Base-by-base conservation (phyloP, 2,888 invertebrate species). In the Herminia tarsipennalis region DNA sequence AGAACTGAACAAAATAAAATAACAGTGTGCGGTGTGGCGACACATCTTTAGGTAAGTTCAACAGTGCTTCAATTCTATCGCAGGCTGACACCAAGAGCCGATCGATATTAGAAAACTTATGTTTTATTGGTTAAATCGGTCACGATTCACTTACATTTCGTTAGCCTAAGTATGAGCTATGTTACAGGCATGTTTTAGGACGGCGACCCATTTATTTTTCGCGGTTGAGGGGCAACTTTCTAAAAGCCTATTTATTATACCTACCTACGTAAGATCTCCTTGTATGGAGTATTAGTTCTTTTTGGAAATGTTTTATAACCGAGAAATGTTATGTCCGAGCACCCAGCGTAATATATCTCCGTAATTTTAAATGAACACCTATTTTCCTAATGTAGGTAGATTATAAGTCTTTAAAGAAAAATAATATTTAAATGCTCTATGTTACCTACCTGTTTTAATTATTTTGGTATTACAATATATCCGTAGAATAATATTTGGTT, bases 41-140 rank as follows among this genome's bases (percentile, higher is more conserved):
- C 60, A 65, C 66, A 42, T 50, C 46, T 43, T 40, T 53, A 44
- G 55, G 66, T 66, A 64, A 64, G 66, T 66, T 53, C 20, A 27
- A 34, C 18, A n/a, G 28, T 48, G 42, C 54, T 55, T 48, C 39
- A 50, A 56, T 64, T 64, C 55, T 56, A 56, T 67, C 48, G 45
- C 44, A 48, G 66, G 43, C 62, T 66, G 67, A 69, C 66, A 74
- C 68, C 70, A 77, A 76, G 70, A 79, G 69, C 73, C 86, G 87
- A 89, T 89, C 89, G 86, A 89, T 89, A 88, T 65, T 78, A 81
- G 58, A 82, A 81, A 80, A 81, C 68, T 66, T 73, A 59, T 68
- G 61, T 76, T 76, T 68, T 73, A 71, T 65, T 70, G 46, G 46
- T 38, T 53, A 43, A 59, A 66, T 74, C 53, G 41, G 58, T 61